phyloP scores from a whole-genome alignment of 2,797 vertebrate genomes.

The Myotis myotis region DNA sequence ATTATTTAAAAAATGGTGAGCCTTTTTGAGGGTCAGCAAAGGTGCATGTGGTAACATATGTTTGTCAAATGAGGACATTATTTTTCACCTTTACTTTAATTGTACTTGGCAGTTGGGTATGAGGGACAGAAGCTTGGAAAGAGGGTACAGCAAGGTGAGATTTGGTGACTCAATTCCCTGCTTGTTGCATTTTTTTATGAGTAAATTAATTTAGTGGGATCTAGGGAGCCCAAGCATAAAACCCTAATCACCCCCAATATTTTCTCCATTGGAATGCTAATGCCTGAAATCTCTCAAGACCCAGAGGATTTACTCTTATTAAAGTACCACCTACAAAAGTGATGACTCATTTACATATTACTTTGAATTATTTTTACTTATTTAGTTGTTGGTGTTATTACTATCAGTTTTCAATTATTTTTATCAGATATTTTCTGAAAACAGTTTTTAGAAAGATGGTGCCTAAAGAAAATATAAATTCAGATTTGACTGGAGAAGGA shows the following conservation, averaged over 20 bases:
- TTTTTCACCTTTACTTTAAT: background rate
- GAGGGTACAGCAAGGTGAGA: background rate
- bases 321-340: background rate
- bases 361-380: background rate
- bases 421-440: background rate
- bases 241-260: background rate
- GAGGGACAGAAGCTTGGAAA: background rate
- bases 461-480: background rate
- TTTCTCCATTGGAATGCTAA: background rate
- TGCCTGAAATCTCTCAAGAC: background rate
- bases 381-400: background rate
- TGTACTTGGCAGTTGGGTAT: background rate
- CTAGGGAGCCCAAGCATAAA: background rate
- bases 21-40: background rate
- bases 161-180: background rate
- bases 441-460: background rate
- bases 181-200: background rate
- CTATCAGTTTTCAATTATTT: background rate
- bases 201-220: background rate
- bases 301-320: background rate
- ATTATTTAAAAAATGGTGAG: conserved; percentile 19
- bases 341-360: background rate
- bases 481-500: background rate
- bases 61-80: conserved; percentile 10
- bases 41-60: background rate